These are phyloP conservation scores for Patella ulyssiponensis DNA, from an alignment of 2,888 invertebrate species.

Conservation along the genomic window DNA sequence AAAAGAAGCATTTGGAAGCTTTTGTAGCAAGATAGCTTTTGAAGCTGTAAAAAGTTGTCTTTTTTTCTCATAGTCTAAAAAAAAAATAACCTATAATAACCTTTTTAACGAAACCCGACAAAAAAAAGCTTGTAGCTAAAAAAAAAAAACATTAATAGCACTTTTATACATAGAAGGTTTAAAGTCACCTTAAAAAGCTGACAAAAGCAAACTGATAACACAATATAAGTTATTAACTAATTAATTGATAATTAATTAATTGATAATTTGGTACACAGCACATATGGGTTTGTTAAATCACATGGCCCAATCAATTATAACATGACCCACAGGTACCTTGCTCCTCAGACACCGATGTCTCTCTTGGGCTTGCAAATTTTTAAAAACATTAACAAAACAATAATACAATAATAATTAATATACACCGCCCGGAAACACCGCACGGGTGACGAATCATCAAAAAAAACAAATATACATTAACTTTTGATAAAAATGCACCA, in stretches of 20 bases:
- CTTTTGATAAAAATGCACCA: conserved; percentile 4
- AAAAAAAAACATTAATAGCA: conserved; percentile 1
- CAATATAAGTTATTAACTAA: neutral
- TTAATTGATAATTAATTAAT: too few species aligned
- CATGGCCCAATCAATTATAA: too few species aligned
- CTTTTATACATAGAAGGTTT: conserved; percentile 5
- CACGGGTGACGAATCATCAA: too few species aligned
- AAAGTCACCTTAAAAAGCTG: conserved; percentile 2
- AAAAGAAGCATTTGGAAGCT: conserved; percentile 1
- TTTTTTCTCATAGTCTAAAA: too few species aligned
- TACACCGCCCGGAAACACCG: neutral
- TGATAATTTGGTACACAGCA: neutral
- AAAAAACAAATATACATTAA: too few species aligned
- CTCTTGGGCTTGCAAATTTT: neutral
- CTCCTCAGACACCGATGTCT: neutral
- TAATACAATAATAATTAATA: neutral
- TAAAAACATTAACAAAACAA: neutral
- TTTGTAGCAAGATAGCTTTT: neutral
- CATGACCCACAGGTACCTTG: neutral
- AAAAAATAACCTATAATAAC: too few species aligned
- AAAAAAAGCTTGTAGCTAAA: conserved; percentile 4
- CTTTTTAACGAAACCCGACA: neutral
- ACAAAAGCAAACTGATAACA: conserved; percentile 1
- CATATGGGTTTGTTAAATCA: neutral
- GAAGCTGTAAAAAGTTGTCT: neutral